Base-by-base conservation (phyloP, 2,888 invertebrate genomes). In the Belgica antarctica region DNA sequence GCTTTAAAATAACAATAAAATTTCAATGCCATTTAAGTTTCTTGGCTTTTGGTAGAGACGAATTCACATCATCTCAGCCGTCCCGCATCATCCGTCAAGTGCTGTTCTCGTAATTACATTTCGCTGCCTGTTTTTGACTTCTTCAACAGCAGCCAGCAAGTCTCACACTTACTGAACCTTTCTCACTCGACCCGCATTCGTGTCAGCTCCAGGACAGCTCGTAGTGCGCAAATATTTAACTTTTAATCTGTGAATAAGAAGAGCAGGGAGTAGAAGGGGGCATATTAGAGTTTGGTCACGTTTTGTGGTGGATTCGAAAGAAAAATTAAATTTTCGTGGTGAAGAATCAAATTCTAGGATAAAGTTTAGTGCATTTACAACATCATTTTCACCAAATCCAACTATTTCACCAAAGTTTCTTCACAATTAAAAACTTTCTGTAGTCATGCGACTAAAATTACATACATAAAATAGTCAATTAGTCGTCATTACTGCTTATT, bases 21-120 rank as follows among this genome's bases (percentile, higher is more conserved):
- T 12, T 41, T 41, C 41, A 41, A 41, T 41, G 41, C 15, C 41
- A 41, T n/a, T n/a, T 41, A 12, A 41, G 41, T 41, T 41, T 10
- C 41, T 41, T 41, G 41, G 41, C 41, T 41, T 41, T n/a, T n/a
- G n/a, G n/a, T n/a, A n/a, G 41, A 41, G 41, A 41, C 5, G 12
- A 7, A n/a, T 41, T 41, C 41, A 41, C 41, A 10, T 41, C 41
- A 15, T 41, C 41, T 41, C 41, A n/a, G 41, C 3, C 41, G 12
- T 41, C 41, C 52, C 52, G 52, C 52, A 52, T 52, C 3, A 52
- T 2, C n/a, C 12, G 17, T 19, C 52, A 52, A 52, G 52, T 52
- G 17, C 52, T 22, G 52, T 7, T 52, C 52, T 52, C 22, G 52
- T 52, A 52, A 52, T 52, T 52, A 52, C 34, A 31, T 31, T 31